Percentiles rank a stretch among this genome's conserved stretches.
Conservation (phyloP, 2,113 vertebrate species). For the Amia ocellicauda region DNA sequence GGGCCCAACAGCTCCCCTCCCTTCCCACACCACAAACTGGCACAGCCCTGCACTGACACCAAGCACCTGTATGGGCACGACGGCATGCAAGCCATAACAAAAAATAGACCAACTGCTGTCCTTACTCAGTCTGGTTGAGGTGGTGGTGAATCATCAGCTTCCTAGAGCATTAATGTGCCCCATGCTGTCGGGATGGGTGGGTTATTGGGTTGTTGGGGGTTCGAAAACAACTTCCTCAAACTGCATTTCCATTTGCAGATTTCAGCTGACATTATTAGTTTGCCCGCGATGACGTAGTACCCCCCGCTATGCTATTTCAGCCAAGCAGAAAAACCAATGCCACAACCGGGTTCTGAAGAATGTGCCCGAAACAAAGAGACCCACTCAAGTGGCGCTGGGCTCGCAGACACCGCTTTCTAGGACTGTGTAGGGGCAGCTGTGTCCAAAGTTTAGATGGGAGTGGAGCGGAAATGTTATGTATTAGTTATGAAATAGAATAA, state of each 20-base stretch:
- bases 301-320: slow-evolving; percentile 45
- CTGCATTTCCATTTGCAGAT: slow-evolving; percentile 24
- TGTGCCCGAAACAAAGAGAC: slow-evolving; percentile 46
- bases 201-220: no score
- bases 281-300: slow-evolving; percentile 51
- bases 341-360: slow-evolving; percentile 26
- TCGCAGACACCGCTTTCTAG: slow-evolving; percentile 19
- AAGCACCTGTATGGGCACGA: background rate
- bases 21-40: no score
- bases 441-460: slow-evolving; percentile 3
- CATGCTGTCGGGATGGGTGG: no score
- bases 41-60: no score
- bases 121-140: background rate
- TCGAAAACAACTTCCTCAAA: no score
- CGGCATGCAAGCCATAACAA: background rate
- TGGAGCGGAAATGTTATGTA: background rate
- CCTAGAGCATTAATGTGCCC: no score
- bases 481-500: slow-evolving; percentile 7
- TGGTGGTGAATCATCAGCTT: no score
- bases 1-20: no score
- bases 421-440: slow-evolving; percentile 28
- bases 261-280: slow-evolving; percentile 44
- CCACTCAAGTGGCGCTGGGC: slow-evolving; percentile 34
- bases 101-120: background rate
- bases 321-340: slow-evolving; percentile 43